These are phyloP conservation scores for Acrossocheilus fasciatus DNA, from an alignment of 2,797 vertebrate species.

Conservation along the genomic window DNA sequence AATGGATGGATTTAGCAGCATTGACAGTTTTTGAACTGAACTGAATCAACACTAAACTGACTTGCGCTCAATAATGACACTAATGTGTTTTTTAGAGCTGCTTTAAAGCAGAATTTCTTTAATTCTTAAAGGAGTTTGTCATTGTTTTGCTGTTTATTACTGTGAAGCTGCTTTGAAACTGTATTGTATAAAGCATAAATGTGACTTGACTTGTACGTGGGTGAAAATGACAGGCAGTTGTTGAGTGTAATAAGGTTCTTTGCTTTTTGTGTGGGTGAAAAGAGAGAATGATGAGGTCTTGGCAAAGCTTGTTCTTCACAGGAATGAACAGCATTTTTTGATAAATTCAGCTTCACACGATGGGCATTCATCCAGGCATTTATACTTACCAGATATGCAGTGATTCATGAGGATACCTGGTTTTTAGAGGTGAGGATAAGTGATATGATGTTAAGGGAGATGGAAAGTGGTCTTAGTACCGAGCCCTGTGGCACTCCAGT, in stretches of 20 bases:
- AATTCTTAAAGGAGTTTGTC: neutral
- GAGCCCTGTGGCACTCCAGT: neutral
- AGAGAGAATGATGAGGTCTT: slow-evolving; percentile 18
- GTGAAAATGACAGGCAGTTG: slow-evolving; percentile 17
- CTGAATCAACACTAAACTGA: neutral
- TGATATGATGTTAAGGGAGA: neutral
- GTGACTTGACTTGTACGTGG: slow-evolving; percentile 18
- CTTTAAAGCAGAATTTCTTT: neutral
- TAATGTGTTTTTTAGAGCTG: no score
- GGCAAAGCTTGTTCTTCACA: neutral
- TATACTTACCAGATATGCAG: neutral
- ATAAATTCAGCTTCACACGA: neutral
- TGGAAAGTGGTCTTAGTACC: neutral
- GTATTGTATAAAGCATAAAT: neutral
- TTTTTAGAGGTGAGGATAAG: neutral
- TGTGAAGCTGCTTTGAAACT: neutral
- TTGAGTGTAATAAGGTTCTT: slow-evolving; percentile 11
- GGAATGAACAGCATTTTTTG: neutral
- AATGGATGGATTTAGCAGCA: neutral
- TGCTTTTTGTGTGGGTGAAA: slow-evolving; percentile 21
- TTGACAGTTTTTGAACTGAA: neutral
- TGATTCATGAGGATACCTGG: neutral
- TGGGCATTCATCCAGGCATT: neutral
- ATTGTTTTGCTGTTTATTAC: neutral
- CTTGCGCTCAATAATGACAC: neutral